Evolutionary conservation across 1,140 invertebrate genomes (phyloP).

Genomic region (Formica exsecta): DNA sequence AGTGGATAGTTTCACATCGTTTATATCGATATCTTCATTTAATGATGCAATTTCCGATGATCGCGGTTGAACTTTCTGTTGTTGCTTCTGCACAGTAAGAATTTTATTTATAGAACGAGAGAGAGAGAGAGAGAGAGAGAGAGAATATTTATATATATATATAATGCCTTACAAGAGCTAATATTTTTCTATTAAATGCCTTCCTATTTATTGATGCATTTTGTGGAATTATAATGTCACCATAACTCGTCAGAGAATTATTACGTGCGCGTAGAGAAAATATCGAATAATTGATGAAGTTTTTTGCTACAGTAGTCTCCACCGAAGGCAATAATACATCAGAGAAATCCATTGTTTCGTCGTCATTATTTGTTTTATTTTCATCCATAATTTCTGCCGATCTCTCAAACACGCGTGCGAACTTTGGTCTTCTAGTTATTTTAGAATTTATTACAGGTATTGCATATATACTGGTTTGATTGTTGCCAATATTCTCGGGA

Average conservation of each 20-base stretch:
- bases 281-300: constrained; percentile 5
- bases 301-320: neutral
- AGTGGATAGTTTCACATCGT: neutral
- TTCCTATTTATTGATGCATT: neutral
- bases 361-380: neutral
- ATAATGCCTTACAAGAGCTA: neutral
- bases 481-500: neutral
- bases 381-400: constrained; percentile 9
- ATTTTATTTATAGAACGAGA: neutral
- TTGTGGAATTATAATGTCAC: constrained; percentile 6
- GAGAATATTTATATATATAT: too few species aligned
- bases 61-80: constrained; percentile 29
- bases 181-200: neutral
- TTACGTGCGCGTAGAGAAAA: neutral
- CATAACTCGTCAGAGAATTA: constrained; percentile 22
- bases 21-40: constrained; percentile 34
- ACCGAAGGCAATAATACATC: neutral
- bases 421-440: neutral
- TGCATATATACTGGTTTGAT: neutral
- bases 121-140: neutral
- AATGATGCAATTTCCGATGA: constrained; percentile 28
- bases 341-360: neutral
- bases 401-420: neutral
- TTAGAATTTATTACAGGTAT: neutral
- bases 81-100: constrained; percentile 19